A percentile compares a stretch with the other conserved stretches of the same genome.
phyloP scores from a whole-genome alignment of 2,797 vertebrate species.

The Pantherophis alleghaniensis region DNA sequence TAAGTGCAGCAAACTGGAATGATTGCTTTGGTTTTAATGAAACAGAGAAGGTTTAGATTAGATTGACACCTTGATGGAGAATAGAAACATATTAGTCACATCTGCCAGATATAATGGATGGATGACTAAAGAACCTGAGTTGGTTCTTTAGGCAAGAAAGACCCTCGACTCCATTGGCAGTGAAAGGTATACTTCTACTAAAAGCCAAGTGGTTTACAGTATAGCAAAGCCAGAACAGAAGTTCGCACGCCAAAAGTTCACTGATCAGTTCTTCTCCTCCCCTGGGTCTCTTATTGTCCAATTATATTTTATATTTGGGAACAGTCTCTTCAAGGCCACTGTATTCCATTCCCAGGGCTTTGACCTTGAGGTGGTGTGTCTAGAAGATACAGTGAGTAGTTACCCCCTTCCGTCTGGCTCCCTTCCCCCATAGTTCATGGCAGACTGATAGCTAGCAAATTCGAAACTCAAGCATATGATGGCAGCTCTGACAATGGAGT shows the following conservation, averaged over 20 bases:
- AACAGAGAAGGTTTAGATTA: not conserved
- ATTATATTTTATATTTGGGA: no score
- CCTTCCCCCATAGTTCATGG: no score
- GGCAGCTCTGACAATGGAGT: not conserved
- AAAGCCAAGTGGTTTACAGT: not conserved
- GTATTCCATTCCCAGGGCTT: no score
- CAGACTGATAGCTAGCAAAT: no score
- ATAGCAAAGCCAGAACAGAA: not conserved
- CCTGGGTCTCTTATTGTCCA: not conserved
- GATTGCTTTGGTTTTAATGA: not conserved
- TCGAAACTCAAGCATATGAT: no score
- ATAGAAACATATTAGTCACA: not conserved
- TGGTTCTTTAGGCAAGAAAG: not conserved
- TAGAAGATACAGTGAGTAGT: no score
- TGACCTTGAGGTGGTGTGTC: no score
- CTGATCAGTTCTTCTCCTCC: not conserved
- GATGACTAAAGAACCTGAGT: not conserved
- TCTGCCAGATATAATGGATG: not conserved
- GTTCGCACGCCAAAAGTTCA: not conserved
- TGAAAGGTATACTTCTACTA: not conserved
- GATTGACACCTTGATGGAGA: not conserved
- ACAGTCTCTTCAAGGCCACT: no score
- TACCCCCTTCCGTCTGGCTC: fast-evolving
- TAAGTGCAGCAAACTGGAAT: not conserved
- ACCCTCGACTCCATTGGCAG: not conserved